Base-by-base conservation (phyloP, 2,797 vertebrate genomes). In the Sarcoramphus papa region DNA sequence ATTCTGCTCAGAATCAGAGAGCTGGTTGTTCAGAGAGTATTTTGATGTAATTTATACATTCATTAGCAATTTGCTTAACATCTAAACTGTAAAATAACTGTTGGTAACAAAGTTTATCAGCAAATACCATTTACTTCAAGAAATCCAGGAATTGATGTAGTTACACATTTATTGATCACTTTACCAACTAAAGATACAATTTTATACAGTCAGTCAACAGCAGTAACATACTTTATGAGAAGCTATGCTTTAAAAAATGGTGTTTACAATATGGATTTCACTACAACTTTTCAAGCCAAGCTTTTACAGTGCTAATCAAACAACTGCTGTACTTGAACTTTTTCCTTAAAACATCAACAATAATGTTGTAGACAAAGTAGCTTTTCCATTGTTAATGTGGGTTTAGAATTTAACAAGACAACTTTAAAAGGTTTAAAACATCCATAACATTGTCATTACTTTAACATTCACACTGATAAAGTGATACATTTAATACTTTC, bases 101-200 rank as follows among this genome's bases (percentile, higher is more conserved):
- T 43, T 53, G 50, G 53, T 67, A 85, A 85, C 35, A 27, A 51
- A 82, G 59, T 72, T 87, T n/a, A 80, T 41, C 62, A 70, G 77
- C 56, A 93, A 97, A 89, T 57, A 88, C 12, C 9, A 53, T 48
- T 30, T 72, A 83, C 53, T 93, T 76, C 31, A 83, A 92, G n/a
- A 91, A 94, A 80, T 41, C 30, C 87, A 81, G 72, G 59, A 85
- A 87, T 2, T 47, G 30, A 95, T 45, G 14, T 95, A 97, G 84
- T 96, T 97, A 97, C 93, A 96, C 92, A 92, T 98, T 98, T 98
- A 98, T 98, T 98, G 79, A 97, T 96, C 97, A 98, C 97, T 97
- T 97, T 92, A 96, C 92, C 96, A 94, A 92, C 51, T 95, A 84
- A 97, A 97, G 96, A 94, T 96, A 97, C 92, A 96, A 68, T 87